Percentiles rank a stretch among this genome's conserved stretches.
phyloP scores from a whole-genome alignment of 2,113 vertebrate species.

The Syrrhaptes paradoxus region DNA sequence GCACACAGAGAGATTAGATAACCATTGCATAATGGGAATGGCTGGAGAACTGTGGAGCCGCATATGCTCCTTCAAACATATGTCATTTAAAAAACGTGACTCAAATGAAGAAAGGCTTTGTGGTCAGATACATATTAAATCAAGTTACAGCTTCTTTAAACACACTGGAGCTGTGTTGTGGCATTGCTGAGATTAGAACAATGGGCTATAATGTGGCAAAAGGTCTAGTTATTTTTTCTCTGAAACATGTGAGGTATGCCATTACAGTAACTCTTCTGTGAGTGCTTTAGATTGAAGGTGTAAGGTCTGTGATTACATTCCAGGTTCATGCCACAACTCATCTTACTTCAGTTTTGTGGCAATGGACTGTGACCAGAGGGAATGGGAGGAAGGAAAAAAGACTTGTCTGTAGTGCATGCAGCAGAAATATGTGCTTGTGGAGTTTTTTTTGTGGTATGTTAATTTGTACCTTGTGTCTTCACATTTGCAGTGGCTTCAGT shows the following conservation, averaged over 20 bases:
- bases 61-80: neutral
- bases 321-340: constrained; percentile 3
- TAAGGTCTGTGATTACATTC: constrained; percentile 51
- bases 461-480: neutral
- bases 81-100: neutral
- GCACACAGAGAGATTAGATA: neutral
- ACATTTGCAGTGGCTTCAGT: neutral
- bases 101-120: neutral
- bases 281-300: constrained; percentile 10
- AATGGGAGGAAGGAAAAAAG: neutral
- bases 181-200: neutral
- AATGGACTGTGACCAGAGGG: constrained; percentile 42
- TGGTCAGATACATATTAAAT: neutral
- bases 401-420: neutral
- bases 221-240: constrained; percentile 14
- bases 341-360: constrained; percentile 22
- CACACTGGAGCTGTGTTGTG: neutral
- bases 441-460: neutral
- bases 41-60: neutral
- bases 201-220: neutral
- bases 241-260: neutral
- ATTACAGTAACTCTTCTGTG: constrained; percentile 8
- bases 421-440: neutral
- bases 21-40: neutral
- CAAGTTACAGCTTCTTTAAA: neutral